Evolutionary conservation across 2,113 vertebrate genomes (phyloP), one percentile per base, ranked within the genome.

Genomic region (Eulemur rufifrons): DNA sequence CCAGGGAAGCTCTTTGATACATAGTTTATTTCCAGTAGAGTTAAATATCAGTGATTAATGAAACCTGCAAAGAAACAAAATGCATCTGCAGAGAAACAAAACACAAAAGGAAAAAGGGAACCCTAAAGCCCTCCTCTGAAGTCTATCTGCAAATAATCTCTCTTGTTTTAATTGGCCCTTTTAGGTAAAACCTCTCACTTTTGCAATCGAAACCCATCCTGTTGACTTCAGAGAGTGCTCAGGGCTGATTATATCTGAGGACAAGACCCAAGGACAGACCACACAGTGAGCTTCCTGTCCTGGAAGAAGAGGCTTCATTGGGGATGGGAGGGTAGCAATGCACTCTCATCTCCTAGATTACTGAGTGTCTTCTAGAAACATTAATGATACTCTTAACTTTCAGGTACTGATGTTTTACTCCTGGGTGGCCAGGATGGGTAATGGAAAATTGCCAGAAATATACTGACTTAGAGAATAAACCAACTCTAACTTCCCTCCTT

Each of bases 1-100:
- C 74, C 56, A 84, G 42, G 12, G 54, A 94, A 96, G 69, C 32
- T 76, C 81, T 95, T 94, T 96, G 92, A 92, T 90, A 87, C 74
- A 90, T 96, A 93, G 91, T 95, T 97, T 96, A 95, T 93, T 96
- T 96, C 66, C 85, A 92, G 86, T 91, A 95, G 92, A 90, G 69
- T 94, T 96, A 86, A 94, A 95, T 95, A 94, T 59, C 59, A 89
- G 95, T 74, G 81, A 95, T 95, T 95, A 95, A 86, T 84, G 61
- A 85, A 74, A 78, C 39, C 83, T 91, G 50, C 84, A 66, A 95
- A 91, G 50, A 52, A 74, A 56, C 54, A 56, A 56, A 56, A 21
- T 6, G 7, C 20, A 56, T 89, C 85, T 50, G 86, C 6, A 39
- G 86, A 89, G 92, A 95, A 97, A 91, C 29, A 85, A 86, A 64